phyloP scores from a whole-genome alignment of 2,113 vertebrate species.

The Lophochroa leadbeateri region DNA sequence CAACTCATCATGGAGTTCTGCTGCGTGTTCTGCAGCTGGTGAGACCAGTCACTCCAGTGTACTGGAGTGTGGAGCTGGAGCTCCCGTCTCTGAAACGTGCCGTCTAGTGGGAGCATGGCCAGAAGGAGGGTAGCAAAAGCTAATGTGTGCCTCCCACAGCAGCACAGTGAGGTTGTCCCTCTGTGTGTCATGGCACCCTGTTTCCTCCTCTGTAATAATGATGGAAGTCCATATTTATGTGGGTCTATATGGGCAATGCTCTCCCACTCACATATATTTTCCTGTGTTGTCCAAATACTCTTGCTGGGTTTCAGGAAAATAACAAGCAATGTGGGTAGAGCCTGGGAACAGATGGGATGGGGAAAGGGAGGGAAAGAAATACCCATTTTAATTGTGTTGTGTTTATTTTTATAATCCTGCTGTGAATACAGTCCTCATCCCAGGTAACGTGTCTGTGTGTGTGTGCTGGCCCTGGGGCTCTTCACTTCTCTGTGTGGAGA shows the following conservation, averaged over 20 bases:
- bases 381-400: slow-evolving; percentile 65
- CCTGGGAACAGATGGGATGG: neutral
- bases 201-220: neutral
- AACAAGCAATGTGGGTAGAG: neutral
- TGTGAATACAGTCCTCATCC: slow-evolving; percentile 82
- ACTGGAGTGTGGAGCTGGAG: neutral
- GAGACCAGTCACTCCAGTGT: accelerated
- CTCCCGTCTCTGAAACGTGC: neutral
- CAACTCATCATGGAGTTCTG: neutral
- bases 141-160: neutral
- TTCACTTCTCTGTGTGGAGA: neutral
- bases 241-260: neutral
- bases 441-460: slow-evolving; percentile 76
- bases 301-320: neutral
- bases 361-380: neutral
- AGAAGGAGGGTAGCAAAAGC: neutral
- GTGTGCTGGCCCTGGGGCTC: slow-evolving; percentile 54
- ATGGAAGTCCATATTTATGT: neutral
- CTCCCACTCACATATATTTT: neutral
- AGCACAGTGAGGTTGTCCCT: neutral
- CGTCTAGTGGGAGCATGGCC: neutral
- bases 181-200: neutral
- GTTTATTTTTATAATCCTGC: slow-evolving; percentile 61
- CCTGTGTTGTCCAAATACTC: neutral
- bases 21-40: neutral